Conservation (phyloP, 2,797 vertebrate genomes). For the Sebastes reedi region DNA sequence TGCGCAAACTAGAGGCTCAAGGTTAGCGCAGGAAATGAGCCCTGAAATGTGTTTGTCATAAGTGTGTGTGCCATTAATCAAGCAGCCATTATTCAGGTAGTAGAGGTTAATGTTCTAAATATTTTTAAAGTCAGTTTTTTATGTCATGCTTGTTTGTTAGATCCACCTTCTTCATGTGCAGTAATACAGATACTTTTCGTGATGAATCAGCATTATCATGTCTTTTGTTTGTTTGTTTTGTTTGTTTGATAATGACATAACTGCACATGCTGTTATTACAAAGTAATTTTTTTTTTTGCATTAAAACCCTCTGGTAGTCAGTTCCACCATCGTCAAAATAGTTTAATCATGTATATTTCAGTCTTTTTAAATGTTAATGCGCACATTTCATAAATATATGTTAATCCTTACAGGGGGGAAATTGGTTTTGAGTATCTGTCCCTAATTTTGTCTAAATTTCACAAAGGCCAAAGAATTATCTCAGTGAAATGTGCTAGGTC, state of each 20-base stretch:
- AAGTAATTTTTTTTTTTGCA: background rate
- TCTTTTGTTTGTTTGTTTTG: background rate
- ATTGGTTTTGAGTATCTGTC: background rate
- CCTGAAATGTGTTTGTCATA: conserved; percentile 47
- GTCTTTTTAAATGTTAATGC: background rate
- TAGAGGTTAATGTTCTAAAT: background rate
- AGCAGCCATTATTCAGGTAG: conserved; percentile 16
- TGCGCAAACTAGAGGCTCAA: conserved; percentile 97
- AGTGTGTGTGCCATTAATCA: conserved; percentile 40
- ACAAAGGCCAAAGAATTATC: background rate
- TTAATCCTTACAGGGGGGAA: background rate
- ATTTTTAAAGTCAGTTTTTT: background rate
- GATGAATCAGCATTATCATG: background rate
- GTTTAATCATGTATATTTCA: background rate
- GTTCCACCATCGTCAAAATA: background rate
- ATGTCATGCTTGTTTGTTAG: background rate
- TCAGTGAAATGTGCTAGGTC: background rate
- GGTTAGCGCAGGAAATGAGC: conserved; percentile 80
- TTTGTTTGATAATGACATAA: background rate
- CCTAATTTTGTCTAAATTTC: background rate
- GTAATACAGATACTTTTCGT: conserved; percentile 6
- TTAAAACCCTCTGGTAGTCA: background rate
- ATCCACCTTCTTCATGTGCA: background rate
- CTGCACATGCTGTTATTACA: background rate
- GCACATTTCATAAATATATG: background rate